Percentiles rank a stretch among this genome's conserved stretches.
Conservation (phyloP, 2,113 vertebrate species). For the Regulus satrapa region DNA sequence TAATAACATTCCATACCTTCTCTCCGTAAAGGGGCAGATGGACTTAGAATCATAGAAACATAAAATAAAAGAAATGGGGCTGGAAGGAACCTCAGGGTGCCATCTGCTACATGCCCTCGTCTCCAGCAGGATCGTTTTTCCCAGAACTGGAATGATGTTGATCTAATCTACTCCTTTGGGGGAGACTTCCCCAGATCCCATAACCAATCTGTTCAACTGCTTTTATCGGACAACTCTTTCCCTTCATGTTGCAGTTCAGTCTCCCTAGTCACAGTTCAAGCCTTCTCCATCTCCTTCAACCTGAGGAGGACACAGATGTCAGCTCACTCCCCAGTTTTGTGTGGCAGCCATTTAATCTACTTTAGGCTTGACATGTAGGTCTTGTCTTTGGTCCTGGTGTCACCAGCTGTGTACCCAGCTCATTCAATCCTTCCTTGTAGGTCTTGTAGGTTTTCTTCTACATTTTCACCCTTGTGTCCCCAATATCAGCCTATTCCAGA, state of each 20-base stretch:
- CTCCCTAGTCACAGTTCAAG: not conserved
- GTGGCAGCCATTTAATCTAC: not conserved
- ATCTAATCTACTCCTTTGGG: not conserved
- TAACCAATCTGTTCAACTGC: not conserved
- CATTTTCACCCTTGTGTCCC: not conserved
- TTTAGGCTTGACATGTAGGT: not conserved
- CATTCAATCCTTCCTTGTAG: not conserved
- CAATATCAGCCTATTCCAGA: not conserved
- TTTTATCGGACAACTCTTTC: not conserved
- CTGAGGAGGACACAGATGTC: not conserved
- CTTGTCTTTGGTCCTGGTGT: fast-evolving
- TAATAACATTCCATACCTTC: not conserved
- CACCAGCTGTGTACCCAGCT: not conserved
- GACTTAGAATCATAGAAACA: slow-evolving; percentile 42
- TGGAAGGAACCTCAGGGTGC: slow-evolving; percentile 11
- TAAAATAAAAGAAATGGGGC: not conserved
- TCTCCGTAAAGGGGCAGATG: not conserved
- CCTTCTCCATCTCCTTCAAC: not conserved
- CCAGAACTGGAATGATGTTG: not conserved
- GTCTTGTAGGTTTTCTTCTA: not conserved
- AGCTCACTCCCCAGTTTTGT: fast-evolving
- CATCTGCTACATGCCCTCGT: not conserved
- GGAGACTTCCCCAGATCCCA: not conserved
- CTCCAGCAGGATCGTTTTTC: not conserved
- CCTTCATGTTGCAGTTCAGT: not conserved